Base-by-base conservation (phyloP, 2,113 vertebrate species). In the Recurvirostra avosetta region DNA sequence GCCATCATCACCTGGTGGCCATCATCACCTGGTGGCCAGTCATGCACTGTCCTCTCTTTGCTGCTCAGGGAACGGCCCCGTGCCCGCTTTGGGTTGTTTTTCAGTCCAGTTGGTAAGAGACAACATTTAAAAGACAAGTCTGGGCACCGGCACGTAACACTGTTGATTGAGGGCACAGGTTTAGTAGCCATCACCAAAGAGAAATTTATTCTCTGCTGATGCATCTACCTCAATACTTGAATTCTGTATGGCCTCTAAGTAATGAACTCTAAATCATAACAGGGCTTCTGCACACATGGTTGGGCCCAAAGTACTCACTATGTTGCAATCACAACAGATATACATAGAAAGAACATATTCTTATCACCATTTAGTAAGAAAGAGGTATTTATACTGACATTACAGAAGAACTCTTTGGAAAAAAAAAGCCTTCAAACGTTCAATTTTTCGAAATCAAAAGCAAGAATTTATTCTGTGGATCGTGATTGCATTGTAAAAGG, bases 391-490 rank as follows among this genome's bases (percentile, higher is more conserved):
- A 17, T 49, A 61, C 7, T 65, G 74, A 87, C 45, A 82, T 49
- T 75, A 70, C 7, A 63, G 30, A 47, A 86, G 29, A 59, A 27
- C 10, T 74, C 43, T 77, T 15, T 4, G 25, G 18, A 58, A 58
- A 27, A 23, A 2, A 8, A 18, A 45, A 45, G 27, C 26, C 73
- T 86, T 86, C 79, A 75, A 94, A 56, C 55, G 30, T 85, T 78
- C 34, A 32, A 11, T 26, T 34, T 65, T 65, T 79, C 18, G 50
- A 93, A 86, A 50, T 55, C 22, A 59, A 90, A 94, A 80, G 49
- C 32, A 63, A 53, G 45, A 84, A 55, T 84, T 91, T 63, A 59
- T 91, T 92, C 79, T 94, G 38, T 47, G 80, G 76, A 41, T 50
- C 67, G 38, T 38, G 73, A 55, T 7, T 82, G 53, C 19, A 45